Evolutionary conservation across 2,888 invertebrate species (phyloP), one percentile per base, ranked within the genome.

Genomic region (Papilio demoleus): DNA sequence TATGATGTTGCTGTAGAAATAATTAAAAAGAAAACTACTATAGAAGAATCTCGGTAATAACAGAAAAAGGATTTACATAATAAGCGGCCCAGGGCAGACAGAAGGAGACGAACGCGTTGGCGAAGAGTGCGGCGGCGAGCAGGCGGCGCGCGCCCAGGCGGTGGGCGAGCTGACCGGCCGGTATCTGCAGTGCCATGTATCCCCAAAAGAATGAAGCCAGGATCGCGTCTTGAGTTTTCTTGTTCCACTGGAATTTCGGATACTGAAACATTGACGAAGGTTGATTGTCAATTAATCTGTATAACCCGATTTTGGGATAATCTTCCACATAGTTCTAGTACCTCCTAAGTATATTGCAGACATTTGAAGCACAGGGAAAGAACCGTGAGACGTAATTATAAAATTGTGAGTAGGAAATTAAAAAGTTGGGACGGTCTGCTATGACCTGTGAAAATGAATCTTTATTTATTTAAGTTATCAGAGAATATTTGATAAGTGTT

Each of bases 151-250:
- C 95, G 4, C 97, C 97, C 79, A 95, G 95, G 40, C 92, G 93
- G 71, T 95, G 95, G 0, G 96, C 95, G 66, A 97, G 79, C 71
- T 95, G 93, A 0, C 96, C 96, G 0, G 94, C 94, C 0, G 95
- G 95, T n/a, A 95, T 87, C 83, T 97, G 97, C 36, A 95, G 94
- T 4, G 94, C 72, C 71, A 96, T 94, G 81, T 97, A 97, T 1
- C 94, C 94, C 93, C 93, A 94, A 76, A 93, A 93, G 74, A 94
- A 94, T 0, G 94, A 93, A 0, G 94, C 93, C 38, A 93, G 82
- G 6, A 94, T 82, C 0, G 86, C 73, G 68, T 93, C 93, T 75
- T 93, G 93, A 0, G 79, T 80, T 12, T 92, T 84, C 53, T 93
- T 90, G 40, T 82, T 80, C 96, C 95, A 96, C 40, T 92, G 76